Percentiles rank a stretch among this genome's conserved stretches.
Evolutionary conservation across 2,113 vertebrate genomes (phyloP).

Genomic region (Chelonoidis abingdonii): DNA sequence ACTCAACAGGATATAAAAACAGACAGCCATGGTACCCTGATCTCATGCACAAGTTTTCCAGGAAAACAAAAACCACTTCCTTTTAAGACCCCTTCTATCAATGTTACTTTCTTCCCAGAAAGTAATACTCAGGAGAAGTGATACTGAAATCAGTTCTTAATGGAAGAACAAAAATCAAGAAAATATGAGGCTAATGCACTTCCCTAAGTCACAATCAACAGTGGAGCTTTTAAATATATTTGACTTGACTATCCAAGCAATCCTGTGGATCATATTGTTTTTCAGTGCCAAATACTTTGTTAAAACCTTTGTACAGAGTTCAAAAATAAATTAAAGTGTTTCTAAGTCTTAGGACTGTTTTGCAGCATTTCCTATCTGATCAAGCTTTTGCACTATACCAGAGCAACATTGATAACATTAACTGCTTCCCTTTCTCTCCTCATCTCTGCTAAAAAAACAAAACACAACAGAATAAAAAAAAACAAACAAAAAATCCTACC

Average conservation of each 20-base stretch:
- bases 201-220: constrained; percentile 36
- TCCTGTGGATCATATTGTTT: not conserved
- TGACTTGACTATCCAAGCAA: constrained; percentile 28
- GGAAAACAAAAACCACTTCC: constrained; percentile 15
- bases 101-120: constrained; percentile 33
- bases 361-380: not conserved
- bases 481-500: not conserved
- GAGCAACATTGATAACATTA: not conserved
- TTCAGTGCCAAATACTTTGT: not conserved
- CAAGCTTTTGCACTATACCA: not conserved
- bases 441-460: not conserved
- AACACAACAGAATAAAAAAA: not conserved
- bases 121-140: constrained; percentile 8
- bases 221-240: constrained; percentile 55
- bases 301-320: not conserved
- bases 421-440: not conserved
- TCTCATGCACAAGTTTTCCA: not conserved
- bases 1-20: constrained; percentile 46
- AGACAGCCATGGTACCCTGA: constrained; percentile 1
- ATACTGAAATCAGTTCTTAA: constrained; percentile 51
- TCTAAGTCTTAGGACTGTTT: not conserved
- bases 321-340: not conserved
- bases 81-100: not conserved
- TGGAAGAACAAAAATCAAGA: constrained; percentile 57
- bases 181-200: constrained; percentile 30